Evolutionary conservation across 1,140 invertebrate genomes (phyloP).

Genomic region (Drosophila truncata): DNA sequence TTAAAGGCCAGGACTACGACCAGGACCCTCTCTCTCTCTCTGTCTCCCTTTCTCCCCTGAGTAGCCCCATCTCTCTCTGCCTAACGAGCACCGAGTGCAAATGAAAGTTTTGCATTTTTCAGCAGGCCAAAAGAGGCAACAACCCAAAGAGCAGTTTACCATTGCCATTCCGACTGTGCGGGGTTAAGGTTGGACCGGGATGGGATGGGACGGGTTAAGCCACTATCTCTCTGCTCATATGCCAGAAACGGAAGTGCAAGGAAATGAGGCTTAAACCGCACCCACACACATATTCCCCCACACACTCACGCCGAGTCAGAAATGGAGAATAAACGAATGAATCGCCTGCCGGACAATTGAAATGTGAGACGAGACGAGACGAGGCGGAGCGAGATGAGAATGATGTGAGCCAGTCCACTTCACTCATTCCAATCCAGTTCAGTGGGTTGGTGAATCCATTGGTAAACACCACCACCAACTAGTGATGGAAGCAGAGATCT

Average conservation of each 20-base stretch:
- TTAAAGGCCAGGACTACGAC: slow-evolving; percentile 56
- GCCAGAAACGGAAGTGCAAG: slow-evolving; percentile 74
- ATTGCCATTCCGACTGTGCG: slow-evolving; percentile 59
- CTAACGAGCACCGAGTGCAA: slow-evolving; percentile 72
- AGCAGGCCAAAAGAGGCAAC: slow-evolving; percentile 58
- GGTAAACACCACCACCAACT: slow-evolving; percentile 1
- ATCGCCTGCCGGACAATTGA: slow-evolving; percentile 63
- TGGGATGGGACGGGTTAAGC: slow-evolving; percentile 24
- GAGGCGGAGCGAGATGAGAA: slow-evolving; percentile 14
- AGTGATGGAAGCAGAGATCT: slow-evolving; percentile 8
- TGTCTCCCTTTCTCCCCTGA: not conserved
- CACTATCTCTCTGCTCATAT: slow-evolving; percentile 64
- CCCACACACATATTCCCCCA: slow-evolving; percentile 38
- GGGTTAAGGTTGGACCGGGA: slow-evolving; percentile 16
- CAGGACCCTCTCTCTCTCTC: not conserved
- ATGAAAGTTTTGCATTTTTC: slow-evolving; percentile 81
- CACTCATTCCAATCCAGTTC: slow-evolving; percentile 15
- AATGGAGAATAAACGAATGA: slow-evolving; percentile 21
- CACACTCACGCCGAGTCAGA: slow-evolving; percentile 4
- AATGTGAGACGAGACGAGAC: slow-evolving; percentile 62
- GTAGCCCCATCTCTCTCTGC: slow-evolving; percentile 1
- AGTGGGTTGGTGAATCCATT: slow-evolving; percentile 15
- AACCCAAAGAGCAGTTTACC: slow-evolving; percentile 64
- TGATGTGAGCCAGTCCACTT: slow-evolving; percentile 27
- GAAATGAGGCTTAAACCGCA: slow-evolving; percentile 80